These are phyloP conservation scores for Neodiprion pinetum DNA, from an alignment of 1,140 invertebrate species.

Conservation along the genomic window DNA sequence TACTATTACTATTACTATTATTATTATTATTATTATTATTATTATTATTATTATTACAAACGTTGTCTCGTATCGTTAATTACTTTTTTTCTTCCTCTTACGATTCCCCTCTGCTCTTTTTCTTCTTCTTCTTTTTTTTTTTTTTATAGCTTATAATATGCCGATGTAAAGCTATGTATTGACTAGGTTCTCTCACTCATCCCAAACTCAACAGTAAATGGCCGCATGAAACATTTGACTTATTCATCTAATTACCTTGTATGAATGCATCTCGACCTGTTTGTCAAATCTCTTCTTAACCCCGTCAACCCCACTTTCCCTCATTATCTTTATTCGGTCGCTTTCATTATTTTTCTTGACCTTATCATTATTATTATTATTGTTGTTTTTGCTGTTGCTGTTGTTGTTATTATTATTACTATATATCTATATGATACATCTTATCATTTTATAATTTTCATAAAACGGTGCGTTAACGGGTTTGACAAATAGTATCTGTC, in stretches of 20 bases:
- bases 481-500: no score
- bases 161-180: constrained; percentile 62
- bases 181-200: constrained; percentile 56
- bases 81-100: neutral
- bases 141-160: constrained; percentile 40
- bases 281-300: neutral
- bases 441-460: no score
- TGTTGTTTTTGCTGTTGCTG: no score
- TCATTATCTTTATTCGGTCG: no score
- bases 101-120: neutral
- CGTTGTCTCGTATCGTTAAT: neutral
- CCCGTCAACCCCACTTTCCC: neutral
- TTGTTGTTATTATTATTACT: no score
- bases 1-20: constrained; percentile 26
- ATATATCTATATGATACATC: no score
- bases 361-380: no score
- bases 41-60: constrained; percentile 25
- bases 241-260: constrained; percentile 1
- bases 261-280: neutral
- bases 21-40: no score
- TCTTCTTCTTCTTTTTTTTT: constrained; percentile 33
- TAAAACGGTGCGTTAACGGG: no score
- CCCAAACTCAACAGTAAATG: constrained; percentile 37
- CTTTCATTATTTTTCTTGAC: no score
- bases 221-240: constrained; percentile 17